phyloP scores from a whole-genome alignment of 2,797 vertebrate species.

The Sebastes oblongus region DNA sequence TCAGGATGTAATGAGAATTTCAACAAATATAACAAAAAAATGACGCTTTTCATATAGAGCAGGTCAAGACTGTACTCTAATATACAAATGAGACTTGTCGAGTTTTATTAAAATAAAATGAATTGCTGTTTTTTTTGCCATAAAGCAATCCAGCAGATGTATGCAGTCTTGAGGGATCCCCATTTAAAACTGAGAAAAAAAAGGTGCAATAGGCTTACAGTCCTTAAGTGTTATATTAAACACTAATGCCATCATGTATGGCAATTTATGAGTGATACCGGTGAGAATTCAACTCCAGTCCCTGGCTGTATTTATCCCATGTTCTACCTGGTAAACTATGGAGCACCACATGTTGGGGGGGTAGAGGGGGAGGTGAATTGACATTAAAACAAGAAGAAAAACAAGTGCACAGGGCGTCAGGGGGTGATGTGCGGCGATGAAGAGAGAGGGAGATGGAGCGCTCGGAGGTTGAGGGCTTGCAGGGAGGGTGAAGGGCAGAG shows the following conservation, averaged over 20 bases:
- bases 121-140: neutral
- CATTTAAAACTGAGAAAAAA: neutral
- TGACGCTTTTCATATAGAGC: neutral
- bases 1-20: neutral
- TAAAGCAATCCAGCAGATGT: neutral
- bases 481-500: conserved; percentile 45
- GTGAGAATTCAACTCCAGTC: neutral
- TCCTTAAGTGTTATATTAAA: neutral
- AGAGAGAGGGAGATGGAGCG: neutral
- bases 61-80: no score
- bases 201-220: neutral
- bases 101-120: neutral
- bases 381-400: conserved; percentile 22
- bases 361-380: neutral
- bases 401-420: neutral
- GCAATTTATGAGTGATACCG: neutral
- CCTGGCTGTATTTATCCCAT: neutral
- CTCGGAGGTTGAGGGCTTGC: conserved; percentile 29
- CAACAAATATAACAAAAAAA: neutral
- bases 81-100: neutral
- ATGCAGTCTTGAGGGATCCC: no score
- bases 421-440: neutral
- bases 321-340: neutral
- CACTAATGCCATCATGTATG: neutral
- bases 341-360: neutral